Percentiles rank a stretch among this genome's conserved stretches.
Evolutionary conservation across 2,888 invertebrate species (phyloP).

Genomic region (Petrolisthes cinctipes): DNA sequence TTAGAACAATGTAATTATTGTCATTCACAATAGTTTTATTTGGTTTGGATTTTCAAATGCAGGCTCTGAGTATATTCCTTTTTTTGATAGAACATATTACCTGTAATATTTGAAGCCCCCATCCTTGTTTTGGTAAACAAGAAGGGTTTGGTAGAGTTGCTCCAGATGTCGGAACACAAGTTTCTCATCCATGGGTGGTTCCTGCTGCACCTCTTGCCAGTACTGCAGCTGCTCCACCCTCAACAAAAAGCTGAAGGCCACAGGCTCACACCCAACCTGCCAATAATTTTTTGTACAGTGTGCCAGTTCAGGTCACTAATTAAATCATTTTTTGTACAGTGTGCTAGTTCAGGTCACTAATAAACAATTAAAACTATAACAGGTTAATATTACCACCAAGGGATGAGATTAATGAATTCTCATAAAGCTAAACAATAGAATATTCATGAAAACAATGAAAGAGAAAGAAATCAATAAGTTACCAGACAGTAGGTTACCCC

Average conservation of each 20-base stretch:
- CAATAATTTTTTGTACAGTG: too few relatives aligned
- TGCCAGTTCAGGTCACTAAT: too few relatives aligned
- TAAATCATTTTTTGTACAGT: too few relatives aligned
- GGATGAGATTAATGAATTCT: too few relatives aligned
- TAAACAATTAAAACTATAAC: too few relatives aligned
- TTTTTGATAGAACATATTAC: constrained; percentile 17
- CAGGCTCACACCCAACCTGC: constrained; percentile 63
- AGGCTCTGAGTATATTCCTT: background rate
- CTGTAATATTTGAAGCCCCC: constrained; percentile 64
- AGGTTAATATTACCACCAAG: too few relatives aligned
- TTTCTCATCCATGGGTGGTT: constrained; percentile 47
- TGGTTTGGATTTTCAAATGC: background rate
- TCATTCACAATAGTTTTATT: constrained; percentile 1
- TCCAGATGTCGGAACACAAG: constrained; percentile 35
- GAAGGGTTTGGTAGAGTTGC: constrained; percentile 61
- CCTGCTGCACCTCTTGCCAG: constrained; percentile 42
- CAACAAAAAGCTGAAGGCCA: constrained; percentile 61
- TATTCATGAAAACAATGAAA: too few relatives aligned
- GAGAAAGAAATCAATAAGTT: too few relatives aligned
- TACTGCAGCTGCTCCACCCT: constrained; percentile 59
- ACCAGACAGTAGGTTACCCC: too few relatives aligned
- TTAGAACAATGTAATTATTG: background rate
- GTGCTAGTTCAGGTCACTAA: too few relatives aligned
- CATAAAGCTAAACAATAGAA: too few relatives aligned
- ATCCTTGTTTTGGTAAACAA: constrained; percentile 58